Evolutionary conservation across 2,888 invertebrate species (phyloP), one percentile per base, ranked within the genome.

Genomic region (Dasypolia templi): DNA sequence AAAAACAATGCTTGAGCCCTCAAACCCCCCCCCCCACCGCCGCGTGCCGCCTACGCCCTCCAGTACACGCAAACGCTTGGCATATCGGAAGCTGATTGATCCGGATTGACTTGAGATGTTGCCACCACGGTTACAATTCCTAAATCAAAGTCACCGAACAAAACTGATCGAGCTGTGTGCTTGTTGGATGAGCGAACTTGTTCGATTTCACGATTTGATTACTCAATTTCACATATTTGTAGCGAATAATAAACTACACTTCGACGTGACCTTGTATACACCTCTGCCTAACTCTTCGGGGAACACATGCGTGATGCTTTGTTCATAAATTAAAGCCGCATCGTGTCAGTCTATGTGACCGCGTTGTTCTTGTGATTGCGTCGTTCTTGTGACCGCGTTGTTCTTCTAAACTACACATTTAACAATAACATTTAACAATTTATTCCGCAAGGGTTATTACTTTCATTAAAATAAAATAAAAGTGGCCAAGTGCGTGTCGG

Each of bases 1-100:
- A 89, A 88, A 90, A 90, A 88, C 85, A 88, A 87, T 84, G 83
- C 82, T 79, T 63, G 68, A 72, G 53, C 78, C 70, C 22, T 14
- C 72, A n/a, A 46, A 51, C 42, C 19, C 49, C 11, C 62, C 29
- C 22, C 58, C 26, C 42, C 26, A 55, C 22, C 46, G 1, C 46
- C 29, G 17, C 68, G 12, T 42, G 1, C n/a, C 46, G 1, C n/a
- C 61, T 46, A 51, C 44, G 12, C 6, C 49, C 46, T 12, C 46
- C 29, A n/a, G 17, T 19, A 62, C 39, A 17, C 22, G 58, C 39
- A 58, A 26, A 64, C 59, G 74, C 53, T 59, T 58, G 42, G 32
- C 32, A 53, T 26, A n/a, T 67, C 39, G 61, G 12, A 12, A 81
- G 12, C 69, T 55, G 51, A 53, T 68, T 26, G n/a, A 62, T 42